phyloP scores from a whole-genome alignment of 2,113 vertebrate genomes.

The Dasyurus viverrinus region DNA sequence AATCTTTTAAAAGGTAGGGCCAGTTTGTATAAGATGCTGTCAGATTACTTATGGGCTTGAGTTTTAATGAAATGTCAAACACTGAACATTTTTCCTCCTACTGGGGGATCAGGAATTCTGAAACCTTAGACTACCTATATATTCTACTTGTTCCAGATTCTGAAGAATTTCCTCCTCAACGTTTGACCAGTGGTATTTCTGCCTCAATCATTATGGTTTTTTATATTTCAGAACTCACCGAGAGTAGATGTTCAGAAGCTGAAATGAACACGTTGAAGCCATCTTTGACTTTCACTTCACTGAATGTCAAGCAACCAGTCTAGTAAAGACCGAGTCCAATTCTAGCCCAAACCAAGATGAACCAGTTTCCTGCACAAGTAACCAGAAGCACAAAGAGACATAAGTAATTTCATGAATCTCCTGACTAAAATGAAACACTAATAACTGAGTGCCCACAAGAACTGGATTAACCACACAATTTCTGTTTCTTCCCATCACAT shows the following conservation, averaged over 20 bases:
- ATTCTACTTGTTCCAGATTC: background rate
- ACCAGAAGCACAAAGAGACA: conserved; percentile 26
- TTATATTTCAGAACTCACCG: conserved; percentile 21
- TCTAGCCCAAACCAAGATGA: conserved; percentile 30
- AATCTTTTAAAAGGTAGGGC: conserved; percentile 42
- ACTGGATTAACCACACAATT: conserved; percentile 61
- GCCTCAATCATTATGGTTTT: background rate
- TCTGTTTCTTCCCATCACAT: conserved; percentile 48
- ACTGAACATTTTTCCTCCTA: background rate
- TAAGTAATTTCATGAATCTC: conserved; percentile 45
- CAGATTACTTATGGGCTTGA: background rate
- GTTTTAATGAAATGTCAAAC: conserved; percentile 23
- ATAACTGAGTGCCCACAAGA: conserved; percentile 20
- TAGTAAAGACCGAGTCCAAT: conserved; percentile 33
- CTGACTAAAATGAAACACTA: conserved; percentile 20
- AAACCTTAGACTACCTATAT: background rate
- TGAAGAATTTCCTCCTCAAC: background rate
- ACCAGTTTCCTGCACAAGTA: conserved; percentile 26
- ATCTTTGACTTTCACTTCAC: background rate
- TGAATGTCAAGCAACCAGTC: background rate
- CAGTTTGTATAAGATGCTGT: conserved; percentile 23
- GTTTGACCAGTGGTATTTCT: background rate
- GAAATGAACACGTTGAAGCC: conserved; percentile 10
- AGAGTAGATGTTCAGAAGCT: conserved; percentile 32
- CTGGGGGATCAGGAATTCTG: background rate